Evolutionary conservation across 2,888 invertebrate species (phyloP).

Genomic region (Idaea dimidiata): DNA sequence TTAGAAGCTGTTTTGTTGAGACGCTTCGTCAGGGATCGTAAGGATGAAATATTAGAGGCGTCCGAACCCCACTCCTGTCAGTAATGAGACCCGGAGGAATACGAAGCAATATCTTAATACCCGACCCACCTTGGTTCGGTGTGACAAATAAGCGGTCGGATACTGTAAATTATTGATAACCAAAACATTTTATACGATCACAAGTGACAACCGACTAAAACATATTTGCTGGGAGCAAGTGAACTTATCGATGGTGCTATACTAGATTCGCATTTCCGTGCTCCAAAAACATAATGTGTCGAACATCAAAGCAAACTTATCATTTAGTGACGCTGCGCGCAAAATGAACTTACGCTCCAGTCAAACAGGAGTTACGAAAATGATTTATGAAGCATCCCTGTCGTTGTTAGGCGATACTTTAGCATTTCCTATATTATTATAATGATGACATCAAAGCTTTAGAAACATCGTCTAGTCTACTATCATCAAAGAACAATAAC

Average conservation of each 20-base stretch:
- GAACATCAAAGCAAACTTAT: constrained; percentile 56
- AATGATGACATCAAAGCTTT: constrained; percentile 56
- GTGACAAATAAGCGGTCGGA: constrained; percentile 75
- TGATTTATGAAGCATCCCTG: constrained; percentile 52
- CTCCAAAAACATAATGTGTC: constrained; percentile 38
- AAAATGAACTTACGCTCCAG: constrained; percentile 45
- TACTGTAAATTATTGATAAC: constrained; percentile 78
- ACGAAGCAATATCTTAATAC: constrained; percentile 79
- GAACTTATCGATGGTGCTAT: constrained; percentile 60
- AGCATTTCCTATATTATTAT: constrained; percentile 22
- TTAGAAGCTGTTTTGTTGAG: constrained; percentile 39
- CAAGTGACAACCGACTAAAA: constrained; percentile 51
- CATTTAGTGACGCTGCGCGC: constrained; percentile 43
- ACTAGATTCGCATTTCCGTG: constrained; percentile 40
- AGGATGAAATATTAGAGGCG: constrained; percentile 73
- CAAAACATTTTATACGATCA: constrained; percentile 63
- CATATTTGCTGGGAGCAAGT: constrained; percentile 54
- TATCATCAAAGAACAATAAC: constrained; percentile 69
- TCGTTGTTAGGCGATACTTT: constrained; percentile 36
- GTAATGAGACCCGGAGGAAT: constrained; percentile 77
- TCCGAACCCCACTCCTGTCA: constrained; percentile 55
- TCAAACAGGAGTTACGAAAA: constrained; percentile 47
- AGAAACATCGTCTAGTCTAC: constrained; percentile 45
- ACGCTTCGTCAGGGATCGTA: constrained; percentile 45
- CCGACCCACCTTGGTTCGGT: constrained; percentile 63